Percentiles rank a stretch among this genome's conserved stretches.
phyloP scores from a whole-genome alignment of 2,888 invertebrate species.

The Pherbina coryleti region DNA sequence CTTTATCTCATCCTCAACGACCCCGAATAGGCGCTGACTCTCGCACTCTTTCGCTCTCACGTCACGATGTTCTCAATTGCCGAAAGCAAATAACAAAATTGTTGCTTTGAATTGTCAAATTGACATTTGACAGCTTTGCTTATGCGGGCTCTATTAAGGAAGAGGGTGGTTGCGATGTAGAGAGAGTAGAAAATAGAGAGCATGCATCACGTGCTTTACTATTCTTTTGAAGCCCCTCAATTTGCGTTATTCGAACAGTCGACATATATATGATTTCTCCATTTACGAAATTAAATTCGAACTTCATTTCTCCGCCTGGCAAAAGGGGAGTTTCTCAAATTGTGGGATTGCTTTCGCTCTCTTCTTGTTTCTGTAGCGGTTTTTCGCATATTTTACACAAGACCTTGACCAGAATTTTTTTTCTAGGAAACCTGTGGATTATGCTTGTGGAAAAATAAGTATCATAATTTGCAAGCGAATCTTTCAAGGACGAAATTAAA shows the following conservation, averaged over 20 bases:
- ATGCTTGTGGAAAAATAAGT: not conserved
- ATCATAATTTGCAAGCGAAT: not conserved
- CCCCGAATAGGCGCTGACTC: constrained; percentile 24
- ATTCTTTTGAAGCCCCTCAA: not conserved
- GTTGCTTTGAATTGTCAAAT: constrained; percentile 21
- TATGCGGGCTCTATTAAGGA: not conserved
- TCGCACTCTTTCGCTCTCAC: constrained; percentile 27
- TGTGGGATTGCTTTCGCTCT: constrained; percentile 14
- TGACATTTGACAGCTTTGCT: constrained; percentile 18
- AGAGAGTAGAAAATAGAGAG: not conserved
- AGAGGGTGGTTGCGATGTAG: not conserved
- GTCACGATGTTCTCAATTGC: not conserved
- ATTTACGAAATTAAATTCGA: constrained; percentile 27
- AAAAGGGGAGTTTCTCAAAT: constrained; percentile 15
- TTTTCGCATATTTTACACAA: constrained; percentile 44
- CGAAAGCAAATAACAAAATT: constrained; percentile 8
- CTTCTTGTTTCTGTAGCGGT: constrained; percentile 18
- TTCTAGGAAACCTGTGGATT: constrained; percentile 24
- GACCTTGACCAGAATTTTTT: constrained; percentile 62
- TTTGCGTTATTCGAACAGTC: not conserved
- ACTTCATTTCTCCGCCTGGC: not conserved
- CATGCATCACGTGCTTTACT: constrained; percentile 19
- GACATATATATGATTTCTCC: not conserved
- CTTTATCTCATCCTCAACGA: not conserved
- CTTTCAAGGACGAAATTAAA: constrained; percentile 12